Base-by-base conservation (phyloP, 2,113 vertebrate species). In the Benthochromis sp. region DNA sequence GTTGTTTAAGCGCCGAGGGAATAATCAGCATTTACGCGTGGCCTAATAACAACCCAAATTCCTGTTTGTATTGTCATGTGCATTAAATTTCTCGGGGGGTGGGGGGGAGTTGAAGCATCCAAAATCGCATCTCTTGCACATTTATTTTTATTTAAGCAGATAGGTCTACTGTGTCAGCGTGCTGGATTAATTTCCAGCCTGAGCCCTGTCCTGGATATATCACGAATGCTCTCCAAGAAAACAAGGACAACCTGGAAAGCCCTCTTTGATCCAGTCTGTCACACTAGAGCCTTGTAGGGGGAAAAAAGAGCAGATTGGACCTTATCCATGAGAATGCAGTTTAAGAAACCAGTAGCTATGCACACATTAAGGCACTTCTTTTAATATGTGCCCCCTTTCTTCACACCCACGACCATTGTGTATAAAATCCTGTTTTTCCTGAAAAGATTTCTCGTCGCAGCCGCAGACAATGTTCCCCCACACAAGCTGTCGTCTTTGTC, bases 381-480 rank as follows among this genome's bases (percentile, higher is more conserved):
- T 96, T 96, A 95, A 96, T 95, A 94, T 88, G 94, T 95, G 94
- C 94, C 95, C 95, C 94, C 93, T 95, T 96, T 96, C 95, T 95
- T 94, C 94, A 96, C 96, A 96, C 96, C 96, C 96, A 96, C 96
- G 84, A 95, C 92, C 94, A 96, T 96, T 96, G 96, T 96, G 94
- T 95, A 96, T 92, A 90, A 96, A 97, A 96, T 96, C 96, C 96
- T 94, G 88, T 94, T 96, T 96, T 96, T 95, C 95, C 94, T 96
- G 95, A 96, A 95, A 96, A 96, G 95, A 96, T 96, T 96, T 96
- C 91, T 92, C 93, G 92, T 96, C 95, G 93, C 95, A 95, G 90
- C 94, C 89, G 85, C 94, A 97, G 96, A 96, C 96, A 97, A 95
- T 95, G 94, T 95, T 96, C 96, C 96, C 96, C 95, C 96, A 96